Conservation (phyloP, 2,888 invertebrate species). For the Alitta virens region DNA sequence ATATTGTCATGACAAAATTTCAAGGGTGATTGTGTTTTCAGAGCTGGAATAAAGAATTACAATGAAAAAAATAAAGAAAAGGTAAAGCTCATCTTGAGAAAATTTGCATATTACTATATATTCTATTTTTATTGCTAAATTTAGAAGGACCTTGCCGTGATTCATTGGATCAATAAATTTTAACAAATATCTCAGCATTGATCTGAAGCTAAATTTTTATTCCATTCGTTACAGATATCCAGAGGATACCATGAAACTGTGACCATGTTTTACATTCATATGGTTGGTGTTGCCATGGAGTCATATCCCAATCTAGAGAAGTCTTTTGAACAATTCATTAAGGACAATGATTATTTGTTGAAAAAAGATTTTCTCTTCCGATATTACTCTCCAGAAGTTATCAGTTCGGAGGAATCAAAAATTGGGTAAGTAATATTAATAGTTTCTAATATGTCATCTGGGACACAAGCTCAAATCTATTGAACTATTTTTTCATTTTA, state of each 20-base stretch:
- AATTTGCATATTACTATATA: not conserved
- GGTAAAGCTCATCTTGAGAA: no score
- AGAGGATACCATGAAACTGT: slow-evolving; percentile 53
- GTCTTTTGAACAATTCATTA: slow-evolving; percentile 47
- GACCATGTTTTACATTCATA: slow-evolving; percentile 50
- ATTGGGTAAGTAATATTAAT: slow-evolving; percentile 1
- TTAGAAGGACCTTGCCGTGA: no score
- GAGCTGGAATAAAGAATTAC: slow-evolving; percentile 46
- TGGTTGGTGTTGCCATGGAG: slow-evolving; percentile 42
- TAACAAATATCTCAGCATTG: no score
- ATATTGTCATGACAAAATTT: not conserved
- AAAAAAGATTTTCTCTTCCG: slow-evolving; percentile 20
- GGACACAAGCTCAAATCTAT: no score
- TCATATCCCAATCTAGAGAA: slow-evolving; percentile 11
- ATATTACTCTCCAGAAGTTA: slow-evolving; percentile 24
- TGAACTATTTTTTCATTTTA: no score
- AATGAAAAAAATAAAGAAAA: slow-evolving; percentile 49
- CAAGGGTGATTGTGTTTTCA: slow-evolving; percentile 34
- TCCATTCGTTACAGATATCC: slow-evolving; percentile 24
- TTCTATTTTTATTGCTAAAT: no score
- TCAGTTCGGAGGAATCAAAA: slow-evolving; percentile 15
- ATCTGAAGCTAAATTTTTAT: no score
- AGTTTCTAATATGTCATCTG: no score
- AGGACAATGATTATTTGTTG: slow-evolving; percentile 8
- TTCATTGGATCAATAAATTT: no score